Evolutionary conservation across 2,797 vertebrate species (phyloP).

Genomic region (Pempheris klunzingeri): DNA sequence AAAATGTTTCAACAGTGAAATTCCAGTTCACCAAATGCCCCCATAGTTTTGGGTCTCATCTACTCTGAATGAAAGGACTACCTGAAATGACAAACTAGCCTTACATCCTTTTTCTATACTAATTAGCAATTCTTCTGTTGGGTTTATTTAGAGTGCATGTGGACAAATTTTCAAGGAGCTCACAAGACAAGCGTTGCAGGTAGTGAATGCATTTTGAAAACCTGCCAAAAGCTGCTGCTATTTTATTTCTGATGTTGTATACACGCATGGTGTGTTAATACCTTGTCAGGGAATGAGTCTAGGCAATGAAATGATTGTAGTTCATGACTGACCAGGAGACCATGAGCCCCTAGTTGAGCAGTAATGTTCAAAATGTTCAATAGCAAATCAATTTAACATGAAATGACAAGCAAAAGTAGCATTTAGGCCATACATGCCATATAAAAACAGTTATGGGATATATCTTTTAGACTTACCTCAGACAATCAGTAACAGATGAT

Average conservation of each 20-base stretch:
- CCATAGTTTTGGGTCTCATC: background rate
- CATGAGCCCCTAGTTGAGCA: background rate
- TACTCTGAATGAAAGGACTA: background rate
- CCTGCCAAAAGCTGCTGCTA: background rate
- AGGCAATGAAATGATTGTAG: conserved; percentile 5
- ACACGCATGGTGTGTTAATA: background rate
- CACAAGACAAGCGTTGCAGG: background rate
- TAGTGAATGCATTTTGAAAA: background rate
- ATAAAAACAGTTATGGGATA: background rate
- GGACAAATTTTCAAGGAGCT: background rate
- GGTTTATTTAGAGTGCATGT: background rate
- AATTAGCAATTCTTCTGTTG: background rate
- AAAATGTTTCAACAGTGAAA: background rate
- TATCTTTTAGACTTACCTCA: conserved; percentile 71
- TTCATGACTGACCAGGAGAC: background rate
- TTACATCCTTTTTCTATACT: background rate
- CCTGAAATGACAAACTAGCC: background rate
- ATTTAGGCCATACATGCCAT: background rate
- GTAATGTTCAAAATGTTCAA: conserved; percentile 22
- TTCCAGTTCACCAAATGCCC: background rate
- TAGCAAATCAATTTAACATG: conserved; percentile 43
- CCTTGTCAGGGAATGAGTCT: conserved; percentile 5
- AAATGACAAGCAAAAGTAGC: conserved; percentile 31
- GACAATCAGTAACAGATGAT: conserved; percentile 47
- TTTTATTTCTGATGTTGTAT: background rate